Conservation (phyloP, 2,113 vertebrate species). For the Oryzias melastigma region DNA sequence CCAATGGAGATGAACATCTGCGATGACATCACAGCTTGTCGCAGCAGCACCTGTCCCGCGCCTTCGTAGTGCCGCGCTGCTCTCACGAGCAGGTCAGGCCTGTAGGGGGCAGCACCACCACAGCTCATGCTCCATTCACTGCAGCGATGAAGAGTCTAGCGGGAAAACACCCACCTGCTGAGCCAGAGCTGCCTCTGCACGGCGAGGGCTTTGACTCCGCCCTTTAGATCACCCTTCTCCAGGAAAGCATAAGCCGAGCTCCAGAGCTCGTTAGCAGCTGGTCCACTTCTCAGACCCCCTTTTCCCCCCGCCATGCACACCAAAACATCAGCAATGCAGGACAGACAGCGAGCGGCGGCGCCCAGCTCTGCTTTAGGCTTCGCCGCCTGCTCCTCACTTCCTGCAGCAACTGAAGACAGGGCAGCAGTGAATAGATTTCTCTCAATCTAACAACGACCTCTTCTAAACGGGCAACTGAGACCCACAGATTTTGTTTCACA, state of each 20-base stretch:
- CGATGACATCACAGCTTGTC: constrained; percentile 89
- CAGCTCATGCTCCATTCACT: rapidly evolving
- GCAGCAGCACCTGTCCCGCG: constrained; percentile 88
- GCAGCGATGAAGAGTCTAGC: not conserved
- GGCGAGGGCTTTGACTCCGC: constrained; percentile 80
- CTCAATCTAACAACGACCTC: not conserved
- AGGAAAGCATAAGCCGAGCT: constrained; percentile 76
- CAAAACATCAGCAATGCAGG: constrained; percentile 89
- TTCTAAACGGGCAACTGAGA: not conserved
- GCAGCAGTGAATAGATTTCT: not conserved
- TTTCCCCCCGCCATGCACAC: constrained; percentile 83
- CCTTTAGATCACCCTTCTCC: constrained; percentile 78
- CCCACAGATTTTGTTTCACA: not conserved
- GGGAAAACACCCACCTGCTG: constrained; percentile 75
- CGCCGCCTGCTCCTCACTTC: constrained; percentile 5
- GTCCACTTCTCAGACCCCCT: constrained; percentile 90
- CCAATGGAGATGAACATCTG: constrained; percentile 78
- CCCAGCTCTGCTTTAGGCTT: constrained; percentile 69
- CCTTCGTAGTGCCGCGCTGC: constrained; percentile 93
- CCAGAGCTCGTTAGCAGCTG: constrained; percentile 90
- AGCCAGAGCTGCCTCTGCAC: constrained; percentile 84
- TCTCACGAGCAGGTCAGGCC: constrained; percentile 86
- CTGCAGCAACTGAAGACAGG: constrained; percentile 79
- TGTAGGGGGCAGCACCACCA: constrained; percentile 46
- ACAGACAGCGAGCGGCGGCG: constrained; percentile 83